These are phyloP conservation scores for Lysandra bellargus DNA, from an alignment of 2,888 invertebrate species.

Conservation along the genomic window DNA sequence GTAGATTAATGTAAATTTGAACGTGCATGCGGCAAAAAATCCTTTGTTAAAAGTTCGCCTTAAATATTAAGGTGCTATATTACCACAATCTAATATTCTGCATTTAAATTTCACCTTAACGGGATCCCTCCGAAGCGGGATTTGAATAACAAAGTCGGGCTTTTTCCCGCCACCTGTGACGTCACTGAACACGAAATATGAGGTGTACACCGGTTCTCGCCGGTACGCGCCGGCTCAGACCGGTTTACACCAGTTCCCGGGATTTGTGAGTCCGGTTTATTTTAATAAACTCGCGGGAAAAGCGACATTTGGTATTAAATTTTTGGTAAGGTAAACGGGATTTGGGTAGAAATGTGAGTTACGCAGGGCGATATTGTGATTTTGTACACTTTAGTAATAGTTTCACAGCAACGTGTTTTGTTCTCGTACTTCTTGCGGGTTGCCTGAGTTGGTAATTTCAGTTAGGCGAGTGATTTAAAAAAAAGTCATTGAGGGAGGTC, in stretches of 20 bases:
- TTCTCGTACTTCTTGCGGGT: neutral
- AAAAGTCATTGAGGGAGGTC: no score
- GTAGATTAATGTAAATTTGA: constrained; percentile 30
- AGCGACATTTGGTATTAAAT: neutral
- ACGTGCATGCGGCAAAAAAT: constrained; percentile 36
- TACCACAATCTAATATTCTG: constrained; percentile 64
- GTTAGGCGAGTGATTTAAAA: no score
- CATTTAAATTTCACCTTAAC: constrained; percentile 72
- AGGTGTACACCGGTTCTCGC: constrained; percentile 29
- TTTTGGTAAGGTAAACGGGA: constrained; percentile 1
- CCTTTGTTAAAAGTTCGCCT: constrained; percentile 39
- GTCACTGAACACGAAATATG: constrained; percentile 39
- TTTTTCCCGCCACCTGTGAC: constrained; percentile 60
- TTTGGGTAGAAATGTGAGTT: neutral
- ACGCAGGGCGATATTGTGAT: neutral
- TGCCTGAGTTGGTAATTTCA: no score
- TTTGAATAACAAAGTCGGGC: constrained; percentile 75
- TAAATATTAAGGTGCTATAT: constrained; percentile 56
- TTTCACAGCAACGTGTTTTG: neutral
- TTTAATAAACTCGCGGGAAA: constrained; percentile 26
- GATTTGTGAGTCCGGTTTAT: constrained; percentile 31
- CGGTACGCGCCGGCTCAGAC: neutral
- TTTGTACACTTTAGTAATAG: neutral
- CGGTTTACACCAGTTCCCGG: constrained; percentile 14
- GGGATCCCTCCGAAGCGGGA: constrained; percentile 50